phyloP scores from a whole-genome alignment of 92 coral and sea anemone species.

The Micromussa lordhowensis region DNA sequence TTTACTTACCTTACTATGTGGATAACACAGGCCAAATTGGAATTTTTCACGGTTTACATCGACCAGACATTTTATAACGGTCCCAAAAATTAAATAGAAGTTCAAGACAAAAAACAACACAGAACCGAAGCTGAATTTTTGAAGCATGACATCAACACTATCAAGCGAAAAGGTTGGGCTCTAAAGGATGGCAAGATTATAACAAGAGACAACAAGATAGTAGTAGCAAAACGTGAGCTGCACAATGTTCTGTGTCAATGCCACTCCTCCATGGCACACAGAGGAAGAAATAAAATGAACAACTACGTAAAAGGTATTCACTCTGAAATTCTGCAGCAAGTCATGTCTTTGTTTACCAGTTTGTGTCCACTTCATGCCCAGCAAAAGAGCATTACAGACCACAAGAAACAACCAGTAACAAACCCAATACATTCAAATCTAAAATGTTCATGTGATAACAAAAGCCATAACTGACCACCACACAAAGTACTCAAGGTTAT shows the following conservation, averaged over 20 bases:
- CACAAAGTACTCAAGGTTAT: conserved; percentile 45
- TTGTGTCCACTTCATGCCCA: conserved; percentile 23
- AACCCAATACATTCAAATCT: conserved; percentile 36
- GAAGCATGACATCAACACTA: conserved; percentile 20
- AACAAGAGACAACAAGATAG: neutral
- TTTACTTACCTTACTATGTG: too few relatives aligned
- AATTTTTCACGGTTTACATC: neutral
- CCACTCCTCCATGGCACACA: conserved; percentile 3
- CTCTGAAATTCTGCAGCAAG: conserved; percentile 25
- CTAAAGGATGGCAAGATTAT: too few relatives aligned
- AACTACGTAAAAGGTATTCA: neutral
- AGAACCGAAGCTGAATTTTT: conserved; percentile 1
- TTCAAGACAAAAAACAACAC: conserved; percentile 1
- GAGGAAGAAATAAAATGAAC: conserved; percentile 3
- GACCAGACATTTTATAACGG: conserved; percentile 2
- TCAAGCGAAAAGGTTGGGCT: too few relatives aligned
- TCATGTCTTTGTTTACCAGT: conserved; percentile 13
- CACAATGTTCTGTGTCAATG: conserved; percentile 7
- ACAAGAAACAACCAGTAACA: conserved; percentile 24
- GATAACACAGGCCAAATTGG: too few relatives aligned
- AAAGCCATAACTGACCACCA: conserved; percentile 24
- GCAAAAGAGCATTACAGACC: conserved; percentile 29
- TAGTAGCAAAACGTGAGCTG: conserved; percentile 2
- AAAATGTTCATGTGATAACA: conserved; percentile 2
- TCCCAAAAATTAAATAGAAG: neutral